Base-by-base conservation (phyloP, 2,888 invertebrate genomes). In the Trichogramma dendrolimi region DNA sequence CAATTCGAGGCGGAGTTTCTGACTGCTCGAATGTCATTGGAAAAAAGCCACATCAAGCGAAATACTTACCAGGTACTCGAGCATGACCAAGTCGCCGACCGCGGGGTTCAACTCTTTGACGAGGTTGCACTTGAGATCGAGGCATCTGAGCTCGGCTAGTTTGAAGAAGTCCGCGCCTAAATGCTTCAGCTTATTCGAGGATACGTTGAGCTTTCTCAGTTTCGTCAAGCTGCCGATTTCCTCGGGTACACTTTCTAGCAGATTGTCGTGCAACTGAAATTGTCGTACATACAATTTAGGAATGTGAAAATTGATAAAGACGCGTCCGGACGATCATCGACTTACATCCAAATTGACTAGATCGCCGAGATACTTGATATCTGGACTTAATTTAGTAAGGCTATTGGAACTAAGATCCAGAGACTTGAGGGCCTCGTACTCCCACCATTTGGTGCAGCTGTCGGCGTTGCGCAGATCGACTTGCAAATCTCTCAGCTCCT, bases 201-300 rank as follows among this genome's bases (percentile, higher is more conserved):
- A 86, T 64, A 90, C 74, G 76, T 88, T 88, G 47, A 91, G 73
- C 72, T 85, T 87, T 65, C 84, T 82, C 66, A 91, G 79, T 74
- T 85, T 86, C 62, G 81, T 84, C 70, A 95, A 81, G 64, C 83
- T 83, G 50, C 89, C 89, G 71, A 95, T 83, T 79, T 90, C 87
- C 44, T 84, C 75, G 6, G 95, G 94, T 66, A 95, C 77, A 55
- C 80, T 80, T 67, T 83, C 83, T 72, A 96, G 78, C 53, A 86
- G 86, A 82, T 96, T 95, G 78, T 93, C 91, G 80, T 94, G 92
- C 55, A 94, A 82, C 93, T 94, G 77, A 51, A 79, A 75, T 40
- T 54, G 1, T 54, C 8, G 14, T 54, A 11, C 55, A 62, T 55
- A 42, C 51, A 49, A 11, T 11, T 40, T 38, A 44, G 42, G 10